phyloP scores from a whole-genome alignment of 1,140 invertebrate species.

The Gonioctena quinquepunctata region DNA sequence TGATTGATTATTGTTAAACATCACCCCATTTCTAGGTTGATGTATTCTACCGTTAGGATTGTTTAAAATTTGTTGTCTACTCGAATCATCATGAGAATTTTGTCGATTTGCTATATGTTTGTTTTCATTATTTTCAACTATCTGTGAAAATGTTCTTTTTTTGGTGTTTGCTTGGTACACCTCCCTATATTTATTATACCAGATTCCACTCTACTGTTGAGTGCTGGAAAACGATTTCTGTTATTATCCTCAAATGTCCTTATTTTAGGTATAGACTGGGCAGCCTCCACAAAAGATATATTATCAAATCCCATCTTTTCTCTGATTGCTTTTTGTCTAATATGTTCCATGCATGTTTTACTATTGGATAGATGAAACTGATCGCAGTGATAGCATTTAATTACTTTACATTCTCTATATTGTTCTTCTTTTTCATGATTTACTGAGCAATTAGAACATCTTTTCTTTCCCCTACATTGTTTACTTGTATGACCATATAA shows the following conservation, averaged over 20 bases:
- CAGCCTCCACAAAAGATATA: slow-evolving; percentile 16
- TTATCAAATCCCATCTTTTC: slow-evolving; percentile 20
- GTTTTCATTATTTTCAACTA: neutral
- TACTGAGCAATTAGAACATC: slow-evolving; percentile 15
- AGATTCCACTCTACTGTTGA: neutral
- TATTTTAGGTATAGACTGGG: neutral
- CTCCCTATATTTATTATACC: neutral
- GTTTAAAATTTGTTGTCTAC: neutral
- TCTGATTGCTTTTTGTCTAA: slow-evolving; percentile 16
- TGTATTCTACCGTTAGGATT: neutral
- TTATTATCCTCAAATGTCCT: neutral
- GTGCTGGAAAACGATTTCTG: neutral
- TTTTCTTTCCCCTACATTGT: slow-evolving; percentile 18
- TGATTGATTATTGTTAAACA: neutral
- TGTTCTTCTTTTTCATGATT: neutral
- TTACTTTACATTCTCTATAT: neutral
- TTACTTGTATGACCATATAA: slow-evolving; percentile 18
- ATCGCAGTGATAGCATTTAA: slow-evolving; percentile 14
- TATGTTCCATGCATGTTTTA: slow-evolving; percentile 20
- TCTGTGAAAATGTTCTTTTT: neutral
- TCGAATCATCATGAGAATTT: neutral
- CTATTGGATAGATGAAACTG: slow-evolving; percentile 5
- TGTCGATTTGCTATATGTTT: neutral
- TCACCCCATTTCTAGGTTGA: neutral
- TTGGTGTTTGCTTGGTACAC: neutral